phyloP scores from a whole-genome alignment of 2,888 invertebrate species.

The Anorthoa munda region DNA sequence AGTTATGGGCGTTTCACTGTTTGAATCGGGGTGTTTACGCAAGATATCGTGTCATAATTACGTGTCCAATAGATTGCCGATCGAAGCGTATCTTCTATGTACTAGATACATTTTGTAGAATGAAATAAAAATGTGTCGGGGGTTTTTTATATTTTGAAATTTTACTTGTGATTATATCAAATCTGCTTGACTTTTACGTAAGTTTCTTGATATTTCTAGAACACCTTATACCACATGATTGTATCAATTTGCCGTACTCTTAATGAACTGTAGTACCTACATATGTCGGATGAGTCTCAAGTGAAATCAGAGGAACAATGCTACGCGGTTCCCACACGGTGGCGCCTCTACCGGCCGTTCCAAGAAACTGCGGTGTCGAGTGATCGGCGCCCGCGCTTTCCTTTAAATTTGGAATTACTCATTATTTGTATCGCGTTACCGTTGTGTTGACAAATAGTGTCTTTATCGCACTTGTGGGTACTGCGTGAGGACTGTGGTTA shows the following conservation, averaged over 20 bases:
- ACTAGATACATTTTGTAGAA: no score
- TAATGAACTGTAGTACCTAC: conserved; percentile 54
- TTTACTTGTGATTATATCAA: not conserved
- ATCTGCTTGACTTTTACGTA: not conserved
- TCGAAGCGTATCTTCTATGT: no score
- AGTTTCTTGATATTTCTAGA: conserved; percentile 25
- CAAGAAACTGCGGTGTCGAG: conserved; percentile 77
- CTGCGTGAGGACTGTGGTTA: conserved; percentile 25
- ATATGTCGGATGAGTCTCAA: conserved; percentile 58
- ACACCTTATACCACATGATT: conserved; percentile 3
- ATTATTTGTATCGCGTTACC: conserved; percentile 68
- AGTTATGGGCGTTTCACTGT: no score
- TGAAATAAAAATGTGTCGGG: no score
- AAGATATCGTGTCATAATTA: no score
- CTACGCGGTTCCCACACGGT: conserved; percentile 79
- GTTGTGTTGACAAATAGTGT: conserved; percentile 60
- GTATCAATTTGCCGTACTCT: conserved; percentile 54
- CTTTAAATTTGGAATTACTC: conserved; percentile 83
- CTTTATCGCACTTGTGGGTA: conserved; percentile 50
- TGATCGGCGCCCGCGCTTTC: conserved; percentile 77
- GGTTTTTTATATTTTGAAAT: no score
- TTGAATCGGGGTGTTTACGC: no score
- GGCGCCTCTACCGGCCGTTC: conserved; percentile 80
- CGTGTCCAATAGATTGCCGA: no score
- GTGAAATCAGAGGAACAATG: conserved; percentile 86